phyloP scores from a whole-genome alignment of 1,140 invertebrate species.

The Chrysoperla carnea region DNA sequence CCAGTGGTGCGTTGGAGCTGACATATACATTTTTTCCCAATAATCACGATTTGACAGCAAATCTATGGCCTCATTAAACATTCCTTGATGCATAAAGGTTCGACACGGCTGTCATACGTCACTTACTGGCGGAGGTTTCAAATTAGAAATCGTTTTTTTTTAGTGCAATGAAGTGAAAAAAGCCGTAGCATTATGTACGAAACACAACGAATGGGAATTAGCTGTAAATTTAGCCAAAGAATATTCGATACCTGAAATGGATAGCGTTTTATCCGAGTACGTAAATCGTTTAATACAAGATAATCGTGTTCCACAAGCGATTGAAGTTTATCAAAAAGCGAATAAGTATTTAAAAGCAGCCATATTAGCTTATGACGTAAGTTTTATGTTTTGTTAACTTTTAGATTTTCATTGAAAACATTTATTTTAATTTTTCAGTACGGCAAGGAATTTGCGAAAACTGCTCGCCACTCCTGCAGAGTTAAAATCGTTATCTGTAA shows the following conservation, averaged over 20 bases:
- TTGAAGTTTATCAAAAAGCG: conserved; percentile 76
- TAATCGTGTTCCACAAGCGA: conserved; percentile 61
- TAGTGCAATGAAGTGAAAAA: conserved; percentile 54
- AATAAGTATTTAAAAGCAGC: conserved; percentile 53
- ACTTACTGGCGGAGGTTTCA: background rate
- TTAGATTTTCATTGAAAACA: conserved; percentile 3
- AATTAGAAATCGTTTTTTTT: conserved; percentile 6
- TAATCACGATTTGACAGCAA: too few relatives aligned
- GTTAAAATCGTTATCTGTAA: too few relatives aligned
- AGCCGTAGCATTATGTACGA: conserved; percentile 74
- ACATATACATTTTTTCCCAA: too few relatives aligned
- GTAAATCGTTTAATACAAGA: conserved; percentile 60
- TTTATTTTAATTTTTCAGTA: conserved; percentile 27
- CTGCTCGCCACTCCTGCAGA: too few relatives aligned
- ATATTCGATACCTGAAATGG: conserved; percentile 65
- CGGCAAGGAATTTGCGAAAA: conserved; percentile 52
- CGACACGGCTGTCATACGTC: too few relatives aligned
- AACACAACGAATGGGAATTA: conserved; percentile 75
- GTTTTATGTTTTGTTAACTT: too few relatives aligned
- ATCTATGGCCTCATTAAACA: too few relatives aligned
- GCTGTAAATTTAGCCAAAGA: conserved; percentile 71
- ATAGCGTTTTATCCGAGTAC: conserved; percentile 62
- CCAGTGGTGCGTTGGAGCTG: too few relatives aligned
- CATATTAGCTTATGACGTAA: conserved; percentile 21
- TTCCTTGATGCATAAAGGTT: too few relatives aligned